A percentile compares a stretch with the other conserved stretches of the same genome.
These are phyloP conservation scores for Rhynchomys soricoides DNA, from an alignment of 2,113 vertebrate species.

Conservation along the genomic window DNA sequence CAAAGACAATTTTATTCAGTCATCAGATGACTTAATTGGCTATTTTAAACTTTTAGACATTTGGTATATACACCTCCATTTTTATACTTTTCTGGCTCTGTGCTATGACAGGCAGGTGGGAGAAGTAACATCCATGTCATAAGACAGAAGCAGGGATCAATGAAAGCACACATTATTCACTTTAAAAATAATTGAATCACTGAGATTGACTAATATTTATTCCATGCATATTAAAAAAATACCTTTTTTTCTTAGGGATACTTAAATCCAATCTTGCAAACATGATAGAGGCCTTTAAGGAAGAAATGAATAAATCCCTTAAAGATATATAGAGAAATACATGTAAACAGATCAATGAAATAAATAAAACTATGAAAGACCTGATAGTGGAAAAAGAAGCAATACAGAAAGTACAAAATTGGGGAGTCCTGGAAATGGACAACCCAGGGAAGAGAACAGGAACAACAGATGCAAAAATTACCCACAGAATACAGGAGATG, in stretches of 20 bases:
- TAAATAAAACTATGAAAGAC: too few species aligned
- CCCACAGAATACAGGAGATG: too few species aligned
- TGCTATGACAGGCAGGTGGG: not conserved
- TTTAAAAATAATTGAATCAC: not conserved
- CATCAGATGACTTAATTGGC: not conserved
- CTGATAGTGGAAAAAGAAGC: too few species aligned
- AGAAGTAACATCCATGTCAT: not conserved
- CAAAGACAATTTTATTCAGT: not conserved
- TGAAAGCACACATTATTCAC: not conserved
- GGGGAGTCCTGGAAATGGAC: too few species aligned
- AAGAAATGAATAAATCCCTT: too few species aligned
- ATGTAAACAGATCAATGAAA: too few species aligned
- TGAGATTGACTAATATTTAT: not conserved
- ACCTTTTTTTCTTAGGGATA: not conserved
- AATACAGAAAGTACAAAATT: too few species aligned
- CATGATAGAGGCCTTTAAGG: too few species aligned
- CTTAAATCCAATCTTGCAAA: too few species aligned
- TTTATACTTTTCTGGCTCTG: not conserved
- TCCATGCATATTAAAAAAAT: not conserved
- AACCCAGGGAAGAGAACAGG: too few species aligned
- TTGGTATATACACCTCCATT: not conserved
- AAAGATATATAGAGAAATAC: too few species aligned
- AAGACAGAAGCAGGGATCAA: not conserved
- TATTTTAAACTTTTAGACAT: constrained; percentile 6
- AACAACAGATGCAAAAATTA: too few species aligned